Percentiles rank a stretch among this genome's conserved stretches.
These are phyloP conservation scores for Cheilosia soror DNA, from an alignment of 2,888 invertebrate genomes.

Conservation along the genomic window DNA sequence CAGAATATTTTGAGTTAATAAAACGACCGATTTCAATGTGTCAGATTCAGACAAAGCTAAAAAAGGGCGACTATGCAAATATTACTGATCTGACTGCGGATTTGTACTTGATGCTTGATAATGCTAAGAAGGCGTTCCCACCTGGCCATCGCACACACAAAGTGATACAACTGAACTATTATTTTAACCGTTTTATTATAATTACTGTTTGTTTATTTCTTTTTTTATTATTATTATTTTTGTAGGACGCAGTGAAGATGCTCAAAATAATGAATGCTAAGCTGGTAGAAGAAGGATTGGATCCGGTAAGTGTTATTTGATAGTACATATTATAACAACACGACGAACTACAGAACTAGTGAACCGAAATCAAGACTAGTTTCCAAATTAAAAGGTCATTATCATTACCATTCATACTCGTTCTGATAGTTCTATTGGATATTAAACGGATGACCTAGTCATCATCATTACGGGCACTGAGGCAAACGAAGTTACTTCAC, in stretches of 20 bases:
- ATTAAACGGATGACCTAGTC: no score
- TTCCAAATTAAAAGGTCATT: no score
- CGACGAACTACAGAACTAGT: no score
- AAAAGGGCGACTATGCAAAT: constrained; percentile 92
- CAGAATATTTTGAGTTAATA: constrained; percentile 99
- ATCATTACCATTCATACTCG: no score
- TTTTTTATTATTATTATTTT: constrained; percentile 30
- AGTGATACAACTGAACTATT: constrained; percentile 82
- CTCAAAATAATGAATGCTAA: constrained; percentile 93
- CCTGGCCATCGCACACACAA: constrained; percentile 92
- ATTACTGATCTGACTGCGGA: constrained; percentile 96
- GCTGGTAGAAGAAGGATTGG: constrained; percentile 84
- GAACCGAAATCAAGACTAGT: no score
- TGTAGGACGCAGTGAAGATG: constrained; percentile 91
- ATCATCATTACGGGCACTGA: no score
- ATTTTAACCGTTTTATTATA: neutral
- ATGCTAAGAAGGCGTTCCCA: constrained; percentile 95
- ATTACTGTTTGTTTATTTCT: neutral
- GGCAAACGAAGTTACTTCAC: no score
- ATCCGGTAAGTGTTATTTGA: constrained; percentile 77
- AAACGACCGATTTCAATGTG: constrained; percentile 97
- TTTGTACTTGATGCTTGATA: constrained; percentile 98
- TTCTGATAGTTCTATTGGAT: no score
- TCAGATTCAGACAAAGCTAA: constrained; percentile 94
- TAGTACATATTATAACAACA: neutral